Base-by-base conservation (phyloP, 1,140 invertebrate genomes). In the Phthorimaea operculella region DNA sequence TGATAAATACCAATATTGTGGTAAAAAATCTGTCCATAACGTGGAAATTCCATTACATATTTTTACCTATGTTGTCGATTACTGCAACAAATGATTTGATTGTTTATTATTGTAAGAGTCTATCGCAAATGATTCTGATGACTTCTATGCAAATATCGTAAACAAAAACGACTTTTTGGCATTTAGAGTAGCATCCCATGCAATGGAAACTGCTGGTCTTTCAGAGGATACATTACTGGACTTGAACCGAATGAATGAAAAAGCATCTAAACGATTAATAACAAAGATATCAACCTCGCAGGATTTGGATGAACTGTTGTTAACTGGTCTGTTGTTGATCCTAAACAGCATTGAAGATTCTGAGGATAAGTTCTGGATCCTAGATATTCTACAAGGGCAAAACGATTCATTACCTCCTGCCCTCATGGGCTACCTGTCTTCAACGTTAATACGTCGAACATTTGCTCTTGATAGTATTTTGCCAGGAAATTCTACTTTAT, bases 31-130 rank as follows among this genome's bases (percentile, higher is more conserved):
- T 83, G 28, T 70, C 79, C 10, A 60, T 77, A 4, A 72, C 66
- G 47, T 85, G 79, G 79, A 85, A 83, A 56, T 85, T 80, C 55
- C 72, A 83, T 45, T 85, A 85, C 33, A 70, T 85, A 64, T 83
- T 73, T 68, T 64, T 85, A 56, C 77, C 79, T n/a, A 80, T 85
- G 65, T 73, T 75, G 14, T 74, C 78, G 39, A 60, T 67, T n/a
- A 68, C 60, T 33, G 63, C 68, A 28, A 59, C 80, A 36, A 77
- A 83, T 62, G 74, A 78, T 62, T 72, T 85, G 34, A 78, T 85
- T 55, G 52, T 70, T 39, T 78, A 78, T 54, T 80, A 77, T 56
- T 54, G 57, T 48, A 59, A 62, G 33, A 49, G 44, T 39, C 44
- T n/a, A 48, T 58, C 51, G 54, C 39, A 55, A 18, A 62, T 6